These are phyloP conservation scores for Clarias platycephalus DNA, from an alignment of 2,797 vertebrate species.

Conservation along the genomic window DNA sequence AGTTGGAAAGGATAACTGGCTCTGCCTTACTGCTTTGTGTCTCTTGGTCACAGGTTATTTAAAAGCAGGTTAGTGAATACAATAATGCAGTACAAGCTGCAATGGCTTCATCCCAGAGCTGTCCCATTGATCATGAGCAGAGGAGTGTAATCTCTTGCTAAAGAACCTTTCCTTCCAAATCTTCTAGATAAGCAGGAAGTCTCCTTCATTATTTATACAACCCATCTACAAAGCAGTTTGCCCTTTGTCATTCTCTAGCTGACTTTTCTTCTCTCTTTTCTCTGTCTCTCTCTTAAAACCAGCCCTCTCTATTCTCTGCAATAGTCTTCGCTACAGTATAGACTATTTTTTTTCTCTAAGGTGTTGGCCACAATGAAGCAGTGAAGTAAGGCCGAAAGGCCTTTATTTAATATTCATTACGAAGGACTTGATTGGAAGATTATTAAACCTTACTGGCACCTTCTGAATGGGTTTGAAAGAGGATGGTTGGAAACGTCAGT, in stretches of 20 bases:
- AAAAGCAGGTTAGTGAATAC: not conserved
- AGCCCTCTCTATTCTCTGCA: no score
- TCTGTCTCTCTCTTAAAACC: not conserved
- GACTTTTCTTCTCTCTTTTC: not conserved
- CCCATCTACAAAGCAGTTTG: slow-evolving; percentile 41
- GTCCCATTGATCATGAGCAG: not conserved
- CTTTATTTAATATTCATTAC: not conserved
- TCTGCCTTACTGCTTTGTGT: not conserved
- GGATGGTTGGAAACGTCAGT: not conserved
- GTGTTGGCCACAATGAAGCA: slow-evolving; percentile 1
- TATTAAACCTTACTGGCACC: not conserved
- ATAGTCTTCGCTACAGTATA: not conserved
- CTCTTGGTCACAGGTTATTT: not conserved
- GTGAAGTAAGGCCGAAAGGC: slow-evolving; percentile 9
- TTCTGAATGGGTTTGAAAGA: not conserved
- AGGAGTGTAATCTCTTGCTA: not conserved
- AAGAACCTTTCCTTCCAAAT: slow-evolving; percentile 15
- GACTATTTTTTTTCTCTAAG: not conserved
- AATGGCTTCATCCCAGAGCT: not conserved
- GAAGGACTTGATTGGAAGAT: not conserved
- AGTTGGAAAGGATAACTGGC: no score
- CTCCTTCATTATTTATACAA: slow-evolving; percentile 62
- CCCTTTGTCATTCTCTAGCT: slow-evolving; percentile 24
- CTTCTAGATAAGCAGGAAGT: slow-evolving; percentile 22
- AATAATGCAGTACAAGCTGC: not conserved